Evolutionary conservation across 2,797 vertebrate genomes (phyloP).

Genomic region (Nannoperca obscura): DNA sequence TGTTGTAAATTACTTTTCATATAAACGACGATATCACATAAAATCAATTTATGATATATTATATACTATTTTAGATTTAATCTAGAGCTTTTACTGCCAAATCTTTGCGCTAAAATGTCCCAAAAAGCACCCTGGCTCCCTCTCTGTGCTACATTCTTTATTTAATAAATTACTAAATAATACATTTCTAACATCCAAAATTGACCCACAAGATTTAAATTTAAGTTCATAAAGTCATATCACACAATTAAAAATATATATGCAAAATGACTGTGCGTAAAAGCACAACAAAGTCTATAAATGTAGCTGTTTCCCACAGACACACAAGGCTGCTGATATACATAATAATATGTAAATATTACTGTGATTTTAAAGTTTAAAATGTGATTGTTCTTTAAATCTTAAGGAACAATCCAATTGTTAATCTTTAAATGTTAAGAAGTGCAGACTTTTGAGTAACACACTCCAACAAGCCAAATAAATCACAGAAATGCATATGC

Average conservation of each 20-base stretch:
- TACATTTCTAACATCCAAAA: not conserved
- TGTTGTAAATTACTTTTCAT: not conserved
- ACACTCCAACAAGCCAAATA: not conserved
- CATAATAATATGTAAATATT: not conserved
- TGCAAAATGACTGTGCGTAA: not conserved
- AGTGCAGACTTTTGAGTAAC: not conserved
- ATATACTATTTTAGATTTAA: not conserved
- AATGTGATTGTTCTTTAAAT: not conserved
- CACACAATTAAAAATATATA: not conserved
- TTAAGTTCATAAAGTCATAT: no score
- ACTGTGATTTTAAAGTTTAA: not conserved
- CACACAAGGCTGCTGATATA: not conserved
- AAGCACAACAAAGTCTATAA: not conserved
- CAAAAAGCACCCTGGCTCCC: not conserved
- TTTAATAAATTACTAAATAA: no score
- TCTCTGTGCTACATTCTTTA: not conserved
- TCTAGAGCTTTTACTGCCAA: not conserved
- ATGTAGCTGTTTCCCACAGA: not conserved
- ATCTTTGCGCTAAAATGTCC: not conserved
- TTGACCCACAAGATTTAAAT: not conserved
- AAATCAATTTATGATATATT: not conserved
- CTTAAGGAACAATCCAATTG: no score
- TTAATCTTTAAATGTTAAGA: not conserved
- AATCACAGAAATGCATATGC: conserved; percentile 9
- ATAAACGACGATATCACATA: not conserved